Evolutionary conservation across 2,113 vertebrate genomes (phyloP), one percentile per base, ranked within the genome.

Genomic region (Agapornis roseicollis): DNA sequence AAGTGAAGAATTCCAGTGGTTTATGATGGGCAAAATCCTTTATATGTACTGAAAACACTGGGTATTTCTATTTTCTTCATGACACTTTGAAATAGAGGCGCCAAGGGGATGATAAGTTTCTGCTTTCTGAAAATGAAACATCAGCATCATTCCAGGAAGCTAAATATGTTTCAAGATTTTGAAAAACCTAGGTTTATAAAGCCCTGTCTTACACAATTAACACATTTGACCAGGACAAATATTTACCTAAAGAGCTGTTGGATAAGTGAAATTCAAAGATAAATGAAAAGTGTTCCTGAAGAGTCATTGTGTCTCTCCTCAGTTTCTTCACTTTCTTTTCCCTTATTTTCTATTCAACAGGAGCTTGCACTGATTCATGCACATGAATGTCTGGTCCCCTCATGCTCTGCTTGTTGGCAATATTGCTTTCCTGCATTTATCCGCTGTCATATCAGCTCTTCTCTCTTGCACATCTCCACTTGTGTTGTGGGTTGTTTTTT

Each of bases 51-150:
- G 35, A 60, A 73, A 90, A 33, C 20, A 52, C 2, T 11, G 14
- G 10, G 6, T 1, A 2, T 24, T 81, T 85, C 22, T 56, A 17
- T 23, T 72, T 85, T 60, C 52, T 17, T 58, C 18, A 15, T 39
- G 60, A 20, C 0, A 2, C 10, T 70, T 56, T 31, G 18, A 76
- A 85, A 46, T 7, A 31, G 24, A 77, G 55, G 37, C 28, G 47
- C 37, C 22, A 41, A 31, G 12, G 16, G 4, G 7, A 7, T 25
- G 42, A 53, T 10, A 35, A 53, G 2, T 46, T 80, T 61, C 52
- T 82, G 8, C 60, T 80, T 88, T 80, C 68, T 17, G 19, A 66
- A 94, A 95, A 90, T 27, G 46, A 89, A 71, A 50, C 7, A 16
- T 7, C 42, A 66, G 11, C 56, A 28, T 64, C 15, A 0, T 64